These are phyloP conservation scores for Notothenia coriiceps DNA, from an alignment of 2,113 vertebrate species.

Conservation along the genomic window DNA sequence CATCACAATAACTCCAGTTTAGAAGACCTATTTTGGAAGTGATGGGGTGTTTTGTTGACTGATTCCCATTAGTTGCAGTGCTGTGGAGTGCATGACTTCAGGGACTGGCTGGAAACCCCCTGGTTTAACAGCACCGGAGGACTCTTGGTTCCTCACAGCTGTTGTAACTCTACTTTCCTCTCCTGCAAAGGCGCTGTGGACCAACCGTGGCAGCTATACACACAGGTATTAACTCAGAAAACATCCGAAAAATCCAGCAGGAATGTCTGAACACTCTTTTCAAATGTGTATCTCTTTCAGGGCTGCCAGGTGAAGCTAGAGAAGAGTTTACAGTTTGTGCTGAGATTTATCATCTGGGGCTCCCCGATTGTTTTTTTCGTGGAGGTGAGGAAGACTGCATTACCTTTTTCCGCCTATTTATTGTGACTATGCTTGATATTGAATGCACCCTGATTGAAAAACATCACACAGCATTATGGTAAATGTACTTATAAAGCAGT, in stretches of 20 bases:
- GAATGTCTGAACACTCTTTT: neutral
- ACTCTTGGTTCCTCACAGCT: conserved; percentile 68
- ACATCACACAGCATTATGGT: neutral
- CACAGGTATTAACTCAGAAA: conserved; percentile 43
- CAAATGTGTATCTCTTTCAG: conserved; percentile 42
- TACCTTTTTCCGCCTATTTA: neutral
- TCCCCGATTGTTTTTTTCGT: conserved; percentile 47
- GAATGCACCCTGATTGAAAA: neutral
- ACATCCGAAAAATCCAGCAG: neutral
- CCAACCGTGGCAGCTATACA: conserved; percentile 59
- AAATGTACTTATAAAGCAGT: too few species aligned
- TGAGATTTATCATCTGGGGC: conserved; percentile 48
- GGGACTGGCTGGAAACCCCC: conserved; percentile 71
- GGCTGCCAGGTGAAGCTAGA: conserved; percentile 71
- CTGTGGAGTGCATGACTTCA: conserved; percentile 73
- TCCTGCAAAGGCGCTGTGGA: conserved; percentile 65
- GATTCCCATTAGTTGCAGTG: conserved; percentile 65
- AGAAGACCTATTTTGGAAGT: neutral
- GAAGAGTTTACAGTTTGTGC: conserved; percentile 46
- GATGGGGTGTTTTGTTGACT: neutral
- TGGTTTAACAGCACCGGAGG: conserved; percentile 71
- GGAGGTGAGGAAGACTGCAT: conserved; percentile 53
- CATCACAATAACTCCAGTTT: neutral
- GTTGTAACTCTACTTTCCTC: conserved; percentile 70
- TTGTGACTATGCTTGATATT: neutral